A percentile compares a stretch with the other conserved stretches of the same genome.
Evolutionary conservation across 53 echinoderm and acorn worm species (phyloP).

Genomic region (Mesocentrotus franciscanus): DNA sequence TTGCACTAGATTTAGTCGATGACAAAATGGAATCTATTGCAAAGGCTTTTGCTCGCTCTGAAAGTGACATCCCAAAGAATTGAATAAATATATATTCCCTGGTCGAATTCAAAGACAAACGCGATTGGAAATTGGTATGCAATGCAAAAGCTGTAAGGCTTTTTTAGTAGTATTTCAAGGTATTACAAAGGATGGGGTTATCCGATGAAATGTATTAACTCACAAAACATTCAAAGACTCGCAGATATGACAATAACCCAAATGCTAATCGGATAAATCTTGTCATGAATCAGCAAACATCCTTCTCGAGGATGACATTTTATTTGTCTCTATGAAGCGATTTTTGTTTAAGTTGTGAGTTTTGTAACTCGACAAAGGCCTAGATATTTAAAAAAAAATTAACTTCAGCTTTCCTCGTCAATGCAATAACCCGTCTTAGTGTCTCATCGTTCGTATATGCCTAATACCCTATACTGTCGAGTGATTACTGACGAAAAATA

Average conservation of each 20-base stretch:
- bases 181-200: neutral
- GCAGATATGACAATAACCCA: neutral
- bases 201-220: neutral
- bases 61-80: constrained; percentile 19
- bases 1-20: neutral
- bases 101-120: neutral
- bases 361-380: neutral
- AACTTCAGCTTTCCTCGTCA: neutral
- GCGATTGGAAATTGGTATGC: neutral
- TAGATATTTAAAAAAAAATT: neutral
- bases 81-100: neutral
- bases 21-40: constrained; percentile 52
- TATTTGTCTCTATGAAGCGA: neutral
- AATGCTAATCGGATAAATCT: neutral
- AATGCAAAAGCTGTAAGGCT: neutral
- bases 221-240: neutral
- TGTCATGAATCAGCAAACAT: neutral
- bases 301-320: neutral
- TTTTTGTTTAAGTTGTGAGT: neutral
- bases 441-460: neutral
- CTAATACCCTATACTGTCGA: neutral
- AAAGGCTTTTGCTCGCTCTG: constrained; percentile 42
- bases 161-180: neutral
- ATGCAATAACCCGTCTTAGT: neutral
- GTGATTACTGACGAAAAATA: neutral